Base-by-base conservation (phyloP, 2,797 vertebrate species). In the Notamacropus eugenii region DNA sequence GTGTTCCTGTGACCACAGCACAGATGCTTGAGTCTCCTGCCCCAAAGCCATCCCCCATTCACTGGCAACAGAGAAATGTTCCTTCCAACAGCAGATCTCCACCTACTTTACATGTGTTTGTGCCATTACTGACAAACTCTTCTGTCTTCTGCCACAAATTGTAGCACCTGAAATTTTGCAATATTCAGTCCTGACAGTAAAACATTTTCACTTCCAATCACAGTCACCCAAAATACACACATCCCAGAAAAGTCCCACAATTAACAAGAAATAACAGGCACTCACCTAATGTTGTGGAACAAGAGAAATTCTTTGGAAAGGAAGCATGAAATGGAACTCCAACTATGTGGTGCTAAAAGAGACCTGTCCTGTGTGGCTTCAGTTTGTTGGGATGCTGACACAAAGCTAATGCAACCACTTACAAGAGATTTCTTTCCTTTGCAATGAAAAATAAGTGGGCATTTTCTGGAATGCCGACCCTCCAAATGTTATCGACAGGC, bases 121-220 rank as follows among this genome's bases (percentile, higher is more conserved):
- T 8, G 93, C 24, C 27, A 90, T 82, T 34, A 52, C 62, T 82
- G 87, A 91, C 55, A 46, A 74, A 95, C 55, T 29, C 52, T 90
- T 82, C 93, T 52, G 40, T 50, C 40, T 87, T 27, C 10, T 27
- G 40, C 19, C 82, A 9, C 2, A 55, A 92, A 93, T 82, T 27
- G n/a, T 91, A 93, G 28, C 56, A 92, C 90, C 22, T 54, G 57
- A 94, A 82, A 46, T 22, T 22, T 40, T 92, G 31, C 55, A 92
- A 93, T 94, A 92, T 57, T 94, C 74, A 56, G 58, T 97, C 58
- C 62, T 55, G 90, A 95, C 93, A 34, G 24, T 55, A 56, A 93
- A 94, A 1, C 62, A 19, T 34, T 90, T 90, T 91, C 52, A 27
- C 29, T 82, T 28, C 46, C 90, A 92, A 57, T 92, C n/a, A 92